Evolutionary conservation across 1,140 invertebrate genomes (phyloP), one percentile per base, ranked within the genome.

Genomic region (Arctopsyche grandis): DNA sequence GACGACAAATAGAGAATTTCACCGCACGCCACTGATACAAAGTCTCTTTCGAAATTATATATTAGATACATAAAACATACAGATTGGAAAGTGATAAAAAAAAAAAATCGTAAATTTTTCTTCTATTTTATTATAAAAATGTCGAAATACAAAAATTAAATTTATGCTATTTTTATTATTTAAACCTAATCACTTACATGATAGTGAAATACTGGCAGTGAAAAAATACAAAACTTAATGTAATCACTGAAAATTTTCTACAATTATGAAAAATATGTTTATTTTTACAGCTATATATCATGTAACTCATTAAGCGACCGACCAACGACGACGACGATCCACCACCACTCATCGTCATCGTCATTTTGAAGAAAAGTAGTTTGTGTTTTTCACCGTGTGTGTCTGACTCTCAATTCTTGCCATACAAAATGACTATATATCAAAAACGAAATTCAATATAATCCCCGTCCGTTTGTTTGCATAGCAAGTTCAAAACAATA

Each of bases 141-240:
- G 85, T 86, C 88, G 79, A 80, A 80, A 81, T 83, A 89, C 88
- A 89, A 89, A 81, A 87, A 88, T 82, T 83, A 84, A 85, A 85
- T 88, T 86, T 84, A 87, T 86, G 85, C 87, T 86, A 86, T 81
- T 79, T 85, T 83, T 80, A 81, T 85, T 84, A 83, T 79, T 80
- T 81, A 81, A 76, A 63, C 19, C 74, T 63, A 76, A 76, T 44
- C 63, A 78, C 78, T 83, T 86, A 85, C 86, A 76, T 63, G 84
- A 87, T 88, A 85, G 85, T 87, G 85, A 87, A 89, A 88, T 88
- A 89, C 88, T 89, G 88, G 88, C 87, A 89, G 87, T 89, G 88
- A 85, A 88, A 88, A 88, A 88, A 87, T 88, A 88, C 84, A 85
- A 85, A 81, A 83, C 66, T 81, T 79, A 84, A 85, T 44, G 63